Base-by-base conservation (phyloP, 2,113 vertebrate genomes). In the Perccottus glenii region DNA sequence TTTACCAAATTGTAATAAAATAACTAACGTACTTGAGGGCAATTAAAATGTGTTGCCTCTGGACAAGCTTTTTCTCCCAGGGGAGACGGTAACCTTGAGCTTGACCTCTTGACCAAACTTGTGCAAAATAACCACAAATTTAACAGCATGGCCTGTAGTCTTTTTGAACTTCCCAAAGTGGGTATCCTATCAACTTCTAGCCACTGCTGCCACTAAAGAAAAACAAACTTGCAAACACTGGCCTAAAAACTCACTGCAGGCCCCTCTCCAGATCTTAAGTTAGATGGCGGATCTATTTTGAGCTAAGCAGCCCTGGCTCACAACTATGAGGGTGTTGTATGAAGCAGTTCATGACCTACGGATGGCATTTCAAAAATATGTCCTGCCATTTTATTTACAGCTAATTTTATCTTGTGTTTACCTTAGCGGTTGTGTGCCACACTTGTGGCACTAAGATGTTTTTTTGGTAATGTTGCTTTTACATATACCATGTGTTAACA, bases 121-220 rank as follows among this genome's bases (percentile, higher is more conserved):
- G 64, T 68, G 82, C 64, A 74, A 74, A 82, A 81, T 58, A 68
- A 80, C 78, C 75, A 76, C 74, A 80, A 58, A 72, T 73, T 78
- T 71, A 83, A 70, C 77, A 85, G 59, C 68, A 71, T 64, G 64
- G 77, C 62, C 84, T 60, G 74, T 12, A 70, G 67, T 67, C 67
- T 84, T 78, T 87, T 83, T 88, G 69, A 83, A 82, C 77, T 73
- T 84, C 81, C 87, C 85, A 85, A 88, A 84, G 90, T 78, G 69
- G 76, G 71, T 67, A 77, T 80, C 82, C 69, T 82, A 87, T 88
- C 85, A 85, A 85, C 87, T 80, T 90, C 73, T 79, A 81, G 86
- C 83, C 82, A 79, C 64, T 32, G 68, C 75, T 56, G 67, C 70
- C 61, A 43, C 75, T 84, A 52, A 72, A 70, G 50, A 88, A 87